Base-by-base conservation (phyloP, 2,797 vertebrate species). In the Geotrypetes seraphini region DNA sequence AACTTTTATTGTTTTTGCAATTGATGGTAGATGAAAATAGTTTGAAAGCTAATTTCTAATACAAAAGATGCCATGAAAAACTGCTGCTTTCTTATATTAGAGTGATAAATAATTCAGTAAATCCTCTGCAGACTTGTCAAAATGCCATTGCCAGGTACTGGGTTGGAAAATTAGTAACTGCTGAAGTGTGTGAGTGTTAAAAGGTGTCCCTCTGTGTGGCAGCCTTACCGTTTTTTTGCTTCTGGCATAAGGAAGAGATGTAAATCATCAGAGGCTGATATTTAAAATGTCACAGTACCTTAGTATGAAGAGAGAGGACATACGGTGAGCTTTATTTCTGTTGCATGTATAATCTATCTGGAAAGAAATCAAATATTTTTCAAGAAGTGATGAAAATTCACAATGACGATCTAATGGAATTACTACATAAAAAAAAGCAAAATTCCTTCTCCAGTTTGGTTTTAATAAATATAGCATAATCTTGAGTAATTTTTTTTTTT, bases 141-240 rank as follows among this genome's bases (percentile, higher is more conserved):
- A 75, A 67, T 78, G 63, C 70, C 73, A 69, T 66, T 62, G 60
- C 67, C 57, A 71, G 64, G 57, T 75, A 60, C 43, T 71, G 64
- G 52, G 50, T 70, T 63, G 65, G 68, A 75, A 78, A 79, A 78
- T 71, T 68, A 73, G 60, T 68, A 63, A 63, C 47, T 59, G 45
- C 43, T 73, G 50, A 44, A 75, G 60, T 66, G 55, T 72, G 47
- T 51, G 59, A 54, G 53, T 63, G 23, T 62, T 70, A 65, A 69
- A 69, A 71, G 28, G 54, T 68, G 51, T 63, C 45, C 30, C 42
- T 16, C 19, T 19, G 28, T 59, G 26, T 35, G 45, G 36, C 33
- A 33, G 23, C 16, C 47, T 61, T 54, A 58, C 2, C 22, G 45
- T 27, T 69, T 71, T n/a, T 73, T 49, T 52, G 45, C 56, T 73